Evolutionary conservation across 2,797 vertebrate species (phyloP).

Genomic region (Xiphophorus birchmanni): DNA sequence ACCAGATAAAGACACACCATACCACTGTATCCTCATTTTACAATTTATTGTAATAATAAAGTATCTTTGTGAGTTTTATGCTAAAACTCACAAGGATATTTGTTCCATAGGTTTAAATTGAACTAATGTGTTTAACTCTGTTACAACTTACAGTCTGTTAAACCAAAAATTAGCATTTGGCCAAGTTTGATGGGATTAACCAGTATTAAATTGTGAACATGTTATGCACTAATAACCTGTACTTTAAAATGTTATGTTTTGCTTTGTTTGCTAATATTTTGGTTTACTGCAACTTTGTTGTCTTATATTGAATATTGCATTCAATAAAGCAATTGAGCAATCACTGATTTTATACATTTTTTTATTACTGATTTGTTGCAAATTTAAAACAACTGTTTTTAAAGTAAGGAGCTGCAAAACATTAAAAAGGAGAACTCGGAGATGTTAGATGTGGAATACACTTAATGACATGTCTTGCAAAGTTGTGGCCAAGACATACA

Average conservation of each 20-base stretch:
- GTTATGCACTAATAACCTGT: constrained; percentile 15
- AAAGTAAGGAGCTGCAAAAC: too few relatives aligned
- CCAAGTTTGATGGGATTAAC: neutral
- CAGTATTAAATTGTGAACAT: constrained; percentile 18
- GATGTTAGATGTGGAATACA: too few relatives aligned
- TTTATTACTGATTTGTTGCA: neutral
- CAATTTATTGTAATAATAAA: too few relatives aligned
- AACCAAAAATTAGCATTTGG: neutral
- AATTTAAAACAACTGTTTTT: neutral
- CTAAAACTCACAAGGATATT: neutral
- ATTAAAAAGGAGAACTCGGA: neutral
- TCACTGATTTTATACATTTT: neutral
- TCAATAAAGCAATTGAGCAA: constrained; percentile 31
- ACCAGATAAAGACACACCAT: neutral
- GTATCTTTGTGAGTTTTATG: neutral
- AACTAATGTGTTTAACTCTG: constrained; percentile 16
- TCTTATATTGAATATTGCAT: constrained; percentile 22
- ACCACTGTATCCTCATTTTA: neutral
- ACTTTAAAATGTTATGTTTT: constrained; percentile 7
- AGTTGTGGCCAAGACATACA: too few relatives aligned
- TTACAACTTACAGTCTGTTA: constrained; percentile 34
- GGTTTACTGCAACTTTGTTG: constrained; percentile 21
- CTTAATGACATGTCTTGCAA: too few relatives aligned
- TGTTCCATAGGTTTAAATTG: neutral
- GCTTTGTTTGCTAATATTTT: constrained; percentile 22